phyloP scores from a whole-genome alignment of 2,888 invertebrate genomes.

The Morinoia aosen region DNA sequence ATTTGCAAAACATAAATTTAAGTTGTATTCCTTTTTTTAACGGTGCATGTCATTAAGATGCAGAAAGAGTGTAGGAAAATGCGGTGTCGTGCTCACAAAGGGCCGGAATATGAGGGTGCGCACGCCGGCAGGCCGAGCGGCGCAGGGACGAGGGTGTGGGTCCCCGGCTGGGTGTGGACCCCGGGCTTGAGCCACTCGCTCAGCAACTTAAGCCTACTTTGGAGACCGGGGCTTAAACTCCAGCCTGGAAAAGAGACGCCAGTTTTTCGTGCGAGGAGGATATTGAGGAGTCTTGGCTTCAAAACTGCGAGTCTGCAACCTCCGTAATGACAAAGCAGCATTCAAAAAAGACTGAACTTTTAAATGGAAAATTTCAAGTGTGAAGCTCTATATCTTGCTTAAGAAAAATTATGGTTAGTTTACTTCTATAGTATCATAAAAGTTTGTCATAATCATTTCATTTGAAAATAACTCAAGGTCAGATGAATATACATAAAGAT shows the following conservation, averaged over 20 bases:
- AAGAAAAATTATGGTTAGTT: background rate
- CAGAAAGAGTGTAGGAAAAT: background rate
- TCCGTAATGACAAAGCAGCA: constrained; percentile 27
- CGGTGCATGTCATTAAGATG: background rate
- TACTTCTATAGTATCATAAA: no score
- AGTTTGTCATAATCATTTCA: background rate
- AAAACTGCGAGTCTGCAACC: constrained; percentile 24
- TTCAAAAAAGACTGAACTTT: background rate
- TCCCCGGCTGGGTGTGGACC: constrained; percentile 28
- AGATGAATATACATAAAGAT: no score
- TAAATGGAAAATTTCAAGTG: background rate
- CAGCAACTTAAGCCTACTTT: constrained; percentile 52
- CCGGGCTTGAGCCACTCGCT: constrained; percentile 48
- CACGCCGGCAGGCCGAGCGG: background rate
- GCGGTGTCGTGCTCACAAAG: background rate
- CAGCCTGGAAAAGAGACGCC: constrained; percentile 39
- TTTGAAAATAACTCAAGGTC: no score
- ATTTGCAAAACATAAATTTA: background rate
- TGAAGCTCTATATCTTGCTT: background rate
- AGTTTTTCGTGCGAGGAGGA: constrained; percentile 48
- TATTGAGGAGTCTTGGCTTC: constrained; percentile 42
- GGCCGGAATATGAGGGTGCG: background rate
- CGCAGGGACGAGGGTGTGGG: background rate
- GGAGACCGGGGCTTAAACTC: constrained; percentile 45
- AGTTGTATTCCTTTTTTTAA: background rate